A percentile compares a stretch with the other conserved stretches of the same genome.
Evolutionary conservation across 2,797 vertebrate species (phyloP).

Genomic region (Margarornis squamiger): DNA sequence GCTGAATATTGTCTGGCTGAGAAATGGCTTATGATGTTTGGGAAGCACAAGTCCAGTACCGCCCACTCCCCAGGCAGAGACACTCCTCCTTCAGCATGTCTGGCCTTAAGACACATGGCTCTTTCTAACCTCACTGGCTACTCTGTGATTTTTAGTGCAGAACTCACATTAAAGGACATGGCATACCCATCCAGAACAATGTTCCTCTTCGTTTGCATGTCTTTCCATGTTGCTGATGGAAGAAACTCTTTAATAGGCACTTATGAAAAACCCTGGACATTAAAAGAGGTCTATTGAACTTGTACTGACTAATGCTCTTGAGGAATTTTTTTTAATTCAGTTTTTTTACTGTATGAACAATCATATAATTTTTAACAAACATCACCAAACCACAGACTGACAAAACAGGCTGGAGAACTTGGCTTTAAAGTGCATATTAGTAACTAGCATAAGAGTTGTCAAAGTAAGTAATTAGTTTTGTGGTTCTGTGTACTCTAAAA

Average conservation of each 20-base stretch:
- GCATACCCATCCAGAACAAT: not conserved
- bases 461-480: slow-evolving; percentile 6
- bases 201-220: not conserved
- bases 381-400: not conserved
- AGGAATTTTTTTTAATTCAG: not conserved
- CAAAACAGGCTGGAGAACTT: not conserved
- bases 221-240: not conserved
- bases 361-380: not conserved
- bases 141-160: not conserved
- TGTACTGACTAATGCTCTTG: not conserved
- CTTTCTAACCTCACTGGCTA: not conserved
- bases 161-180: not conserved
- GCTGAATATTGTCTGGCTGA: not conserved
- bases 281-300: not conserved
- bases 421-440: not conserved
- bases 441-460: not conserved
- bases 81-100: not conserved
- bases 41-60: not conserved
- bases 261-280: not conserved
- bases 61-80: not conserved
- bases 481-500: not conserved
- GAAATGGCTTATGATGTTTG: not conserved
- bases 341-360: not conserved
- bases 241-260: not conserved
- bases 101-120: not conserved